Base-by-base conservation (phyloP, 2,888 invertebrate genomes). In the Nycteola revayana region DNA sequence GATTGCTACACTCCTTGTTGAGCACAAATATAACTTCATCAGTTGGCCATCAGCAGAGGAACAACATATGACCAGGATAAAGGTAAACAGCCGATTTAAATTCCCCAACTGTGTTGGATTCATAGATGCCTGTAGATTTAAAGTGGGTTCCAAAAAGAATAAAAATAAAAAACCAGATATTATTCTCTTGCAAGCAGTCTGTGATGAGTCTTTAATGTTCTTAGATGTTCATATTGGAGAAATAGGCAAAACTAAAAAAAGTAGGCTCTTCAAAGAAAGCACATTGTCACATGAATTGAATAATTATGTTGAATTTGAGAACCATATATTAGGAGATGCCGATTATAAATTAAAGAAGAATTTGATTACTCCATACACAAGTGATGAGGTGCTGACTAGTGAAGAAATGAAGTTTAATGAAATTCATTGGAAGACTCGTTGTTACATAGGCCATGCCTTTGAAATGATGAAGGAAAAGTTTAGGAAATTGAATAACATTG, bases 401-500 rank as follows among this genome's bases (percentile, higher is more conserved):
- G 88, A 88, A 56, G 87, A 88, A 53, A 84, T 84, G 73, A 87
- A 80, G 52, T 87, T 83, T 45, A 88, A 88, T 70, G 82, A 87
- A 47, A 51, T 74, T 10, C 85, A 83, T 52, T 79, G 80, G 81
- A 83, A 76, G 45, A 67, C 84, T 11, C 65, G 68, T 3, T 68
- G 69, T 30, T 85, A 84, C 39, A 82, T 88, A 52, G 72, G 75
- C 4, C 69, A 72, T 55, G 81, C 88, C 8, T 85, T 88, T 74
- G 82, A 83, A 49, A 48, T 82, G 36, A 49, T 87, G 11, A 80
- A 69, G 46, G 75, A 76, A 25, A 79, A 73, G 44, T 86, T 87
- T 60, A 71, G 64, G 32, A 83, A 77, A 60, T 50, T 88, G 25
- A 84, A 72, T 52, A 66, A 76, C 33, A 73, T 87, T 42, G 79